phyloP scores from a whole-genome alignment of 2,797 vertebrate genomes.

The Lacerta viridis region DNA sequence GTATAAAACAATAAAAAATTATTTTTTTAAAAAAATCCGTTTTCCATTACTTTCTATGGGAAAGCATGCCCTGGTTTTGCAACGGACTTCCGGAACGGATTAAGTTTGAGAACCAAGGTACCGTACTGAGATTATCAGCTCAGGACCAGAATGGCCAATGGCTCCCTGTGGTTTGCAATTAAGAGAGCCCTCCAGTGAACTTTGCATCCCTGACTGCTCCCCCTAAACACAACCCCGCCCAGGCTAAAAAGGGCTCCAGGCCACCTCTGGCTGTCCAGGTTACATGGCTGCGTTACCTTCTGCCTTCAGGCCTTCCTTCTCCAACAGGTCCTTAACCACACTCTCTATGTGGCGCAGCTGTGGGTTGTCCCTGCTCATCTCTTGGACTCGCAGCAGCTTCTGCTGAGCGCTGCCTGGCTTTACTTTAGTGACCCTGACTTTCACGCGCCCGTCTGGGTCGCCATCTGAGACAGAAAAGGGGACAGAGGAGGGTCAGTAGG shows the following conservation, averaged over 20 bases:
- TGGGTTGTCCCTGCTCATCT: conserved; percentile 91
- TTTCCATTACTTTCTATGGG: no score
- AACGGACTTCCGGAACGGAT: no score
- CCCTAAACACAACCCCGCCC: background rate
- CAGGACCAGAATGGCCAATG: background rate
- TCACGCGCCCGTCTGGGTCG: conserved; percentile 86
- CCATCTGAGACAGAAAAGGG: conserved; percentile 70
- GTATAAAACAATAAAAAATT: no score
- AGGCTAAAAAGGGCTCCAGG: background rate
- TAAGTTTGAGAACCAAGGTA: no score
- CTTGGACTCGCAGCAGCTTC: conserved; percentile 89
- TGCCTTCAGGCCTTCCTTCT: conserved; percentile 95
- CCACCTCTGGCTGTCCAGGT: conserved; percentile 21
- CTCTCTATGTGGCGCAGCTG: conserved; percentile 95
- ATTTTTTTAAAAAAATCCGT: no score
- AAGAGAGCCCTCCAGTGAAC: background rate
- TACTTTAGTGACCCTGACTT: conserved; percentile 95
- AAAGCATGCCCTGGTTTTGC: background rate
- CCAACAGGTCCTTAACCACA: conserved; percentile 96
- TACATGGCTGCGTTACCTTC: conserved; percentile 89
- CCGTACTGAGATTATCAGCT: background rate
- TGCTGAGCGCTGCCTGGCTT: conserved; percentile 87
- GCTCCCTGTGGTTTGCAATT: background rate
- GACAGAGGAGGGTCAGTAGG: conserved; percentile 29
- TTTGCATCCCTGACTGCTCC: background rate